Evolutionary conservation across 2,113 vertebrate species (phyloP), one percentile per base, ranked within the genome.

Genomic region (Oceanodroma tethys): DNA sequence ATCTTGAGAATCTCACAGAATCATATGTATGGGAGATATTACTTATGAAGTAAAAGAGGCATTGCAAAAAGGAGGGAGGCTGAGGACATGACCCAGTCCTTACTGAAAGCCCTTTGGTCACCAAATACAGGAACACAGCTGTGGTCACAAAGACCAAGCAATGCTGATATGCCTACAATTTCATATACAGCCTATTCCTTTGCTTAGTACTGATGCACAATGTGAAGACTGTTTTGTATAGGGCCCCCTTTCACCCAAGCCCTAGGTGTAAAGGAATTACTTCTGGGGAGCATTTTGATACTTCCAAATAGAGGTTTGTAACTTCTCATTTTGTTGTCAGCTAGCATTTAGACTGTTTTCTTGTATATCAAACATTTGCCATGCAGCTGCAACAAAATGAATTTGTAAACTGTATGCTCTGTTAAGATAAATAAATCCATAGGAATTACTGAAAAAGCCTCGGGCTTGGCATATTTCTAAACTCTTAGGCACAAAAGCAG

Each of bases 361-460:
- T 45, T 72, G 18, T 55, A 40, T 48, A 56, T 29, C 48, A 93
- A 56, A 59, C 13, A 7, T 63, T 81, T 84, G 18, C 11, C 11
- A 38, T 48, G 58, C 27, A 65, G 32, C 48, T 36, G 3, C 56
- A 72, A 71, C 55, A 90, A 95, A 95, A 91, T 72, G 27, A 80
- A 80, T 94, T 91, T 92, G 30, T 52, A 91, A 93, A 34, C 27
- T 29, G 10, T 6, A 23, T 91, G 93, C 88, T 81, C 81, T 65
- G 5, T 60, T 79, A 58, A 56, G 52, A 74, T 74, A 71, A 92
- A 86, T 58, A 94, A 92, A 93, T 85, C 78, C 66, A 32, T 26
- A 80, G 34, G 87, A 90, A 72, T 95, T 93, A 80, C 62, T 82
- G 87, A 59, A 93, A 89, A 95, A 96, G 7, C 16, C 70, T 53